Evolutionary conservation across 2,888 invertebrate genomes (phyloP).

Genomic region (Meiosimyza platycephala): DNA sequence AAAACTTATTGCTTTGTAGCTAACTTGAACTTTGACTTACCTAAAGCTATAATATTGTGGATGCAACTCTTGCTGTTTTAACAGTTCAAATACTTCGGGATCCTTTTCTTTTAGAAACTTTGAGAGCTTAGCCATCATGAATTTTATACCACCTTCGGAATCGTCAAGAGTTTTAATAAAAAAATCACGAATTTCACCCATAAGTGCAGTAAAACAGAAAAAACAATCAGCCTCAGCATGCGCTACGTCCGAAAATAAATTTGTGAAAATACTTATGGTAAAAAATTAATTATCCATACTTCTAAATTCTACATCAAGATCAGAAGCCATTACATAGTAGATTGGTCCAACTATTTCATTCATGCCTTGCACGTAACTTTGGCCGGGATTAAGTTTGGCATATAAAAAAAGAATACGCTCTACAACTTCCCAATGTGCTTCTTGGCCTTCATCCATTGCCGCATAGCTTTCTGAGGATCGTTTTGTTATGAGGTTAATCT

Average conservation of each 20-base stretch:
- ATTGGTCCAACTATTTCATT: slow-evolving; percentile 99
- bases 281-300: slow-evolving; percentile 69
- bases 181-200: slow-evolving; percentile 97
- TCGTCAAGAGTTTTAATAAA: slow-evolving; percentile 97
- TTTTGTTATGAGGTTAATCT: slow-evolving; percentile 79
- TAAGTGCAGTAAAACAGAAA: slow-evolving; percentile 97
- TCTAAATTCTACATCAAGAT: slow-evolving; percentile 82
- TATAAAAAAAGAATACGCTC: slow-evolving; percentile 97
- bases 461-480: slow-evolving; percentile 85
- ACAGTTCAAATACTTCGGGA: slow-evolving; percentile 77
- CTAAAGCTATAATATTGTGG: slow-evolving; percentile 97
- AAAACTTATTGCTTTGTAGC: neutral
- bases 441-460: slow-evolving; percentile 88
- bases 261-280: neutral
- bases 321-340: slow-evolving; percentile 95
- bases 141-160: slow-evolving; percentile 89
- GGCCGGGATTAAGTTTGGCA: slow-evolving; percentile 97
- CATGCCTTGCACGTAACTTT: slow-evolving; percentile 98
- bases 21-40: slow-evolving; percentile 64
- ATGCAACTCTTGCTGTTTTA: slow-evolving; percentile 86
- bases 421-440: slow-evolving; percentile 99
- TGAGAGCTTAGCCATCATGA: slow-evolving; percentile 87
- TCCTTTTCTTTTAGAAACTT: slow-evolving; percentile 83
- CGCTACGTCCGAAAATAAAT: slow-evolving; percentile 68
- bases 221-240: slow-evolving; percentile 97